Conservation (phyloP, 2,888 invertebrate genomes). For the Pinctada fucata region DNA sequence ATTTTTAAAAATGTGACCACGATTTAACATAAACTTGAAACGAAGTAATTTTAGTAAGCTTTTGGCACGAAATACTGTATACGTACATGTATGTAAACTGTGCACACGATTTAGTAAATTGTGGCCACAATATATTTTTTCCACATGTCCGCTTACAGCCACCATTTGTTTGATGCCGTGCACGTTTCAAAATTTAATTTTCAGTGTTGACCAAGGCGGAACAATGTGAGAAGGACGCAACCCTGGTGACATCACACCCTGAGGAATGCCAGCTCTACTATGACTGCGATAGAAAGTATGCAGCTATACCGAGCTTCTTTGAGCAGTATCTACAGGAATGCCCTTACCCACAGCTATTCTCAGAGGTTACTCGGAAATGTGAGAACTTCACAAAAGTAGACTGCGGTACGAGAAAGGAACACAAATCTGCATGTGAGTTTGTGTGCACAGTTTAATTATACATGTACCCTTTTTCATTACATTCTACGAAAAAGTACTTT, state of each 20-base stretch:
- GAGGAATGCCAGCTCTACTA: slow-evolving; percentile 65
- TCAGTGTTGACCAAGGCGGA: slow-evolving; percentile 38
- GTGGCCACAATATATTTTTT: too few relatives aligned
- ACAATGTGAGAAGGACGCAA: slow-evolving; percentile 37
- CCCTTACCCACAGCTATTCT: slow-evolving; percentile 63
- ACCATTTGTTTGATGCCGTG: too few relatives aligned
- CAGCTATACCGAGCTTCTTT: slow-evolving; percentile 36
- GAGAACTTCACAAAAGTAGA: slow-evolving; percentile 62
- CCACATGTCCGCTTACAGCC: too few relatives aligned
- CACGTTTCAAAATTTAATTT: not conserved
- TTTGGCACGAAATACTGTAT: too few relatives aligned
- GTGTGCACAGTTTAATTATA: not conserved
- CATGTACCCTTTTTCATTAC: too few relatives aligned
- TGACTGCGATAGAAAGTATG: slow-evolving; percentile 58
- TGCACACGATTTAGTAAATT: too few relatives aligned
- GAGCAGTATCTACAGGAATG: slow-evolving; percentile 60
- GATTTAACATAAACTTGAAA: too few relatives aligned
- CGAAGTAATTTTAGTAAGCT: too few relatives aligned
- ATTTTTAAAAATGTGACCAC: too few relatives aligned
- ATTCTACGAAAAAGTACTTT: too few relatives aligned
- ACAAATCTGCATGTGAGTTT: slow-evolving; percentile 57
- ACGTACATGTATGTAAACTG: too few relatives aligned
- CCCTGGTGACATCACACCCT: slow-evolving; percentile 55
- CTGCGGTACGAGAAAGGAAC: slow-evolving; percentile 56
- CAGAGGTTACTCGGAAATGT: slow-evolving; percentile 52